Evolutionary conservation across 2,113 vertebrate species (phyloP), one percentile per base, ranked within the genome.

Genomic region (Pomatostomus ruficeps): DNA sequence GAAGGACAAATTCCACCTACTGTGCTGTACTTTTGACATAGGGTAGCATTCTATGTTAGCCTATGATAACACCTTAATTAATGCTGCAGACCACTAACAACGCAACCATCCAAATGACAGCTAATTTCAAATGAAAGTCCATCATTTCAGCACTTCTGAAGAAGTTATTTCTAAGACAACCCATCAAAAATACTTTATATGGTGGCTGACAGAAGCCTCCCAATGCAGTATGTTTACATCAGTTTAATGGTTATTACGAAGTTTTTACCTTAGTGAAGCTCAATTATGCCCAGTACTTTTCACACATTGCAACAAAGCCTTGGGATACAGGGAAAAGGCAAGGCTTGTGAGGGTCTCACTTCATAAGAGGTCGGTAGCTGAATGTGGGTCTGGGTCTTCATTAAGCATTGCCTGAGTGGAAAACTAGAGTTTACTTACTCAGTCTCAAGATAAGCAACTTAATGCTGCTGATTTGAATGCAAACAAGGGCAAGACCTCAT

Each of bases 401-500:
- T 73, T 72, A 95, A 93, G 83, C 14, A 9, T 29, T 94, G 66
- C 51, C 73, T 96, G 48, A 93, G 81, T 84, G 95, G 97, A 96
- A 92, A 85, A 84, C 89, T 85, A 63, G 55, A 95, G 63, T 87
- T 93, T 96, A 77, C 95, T 95, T 96, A 89, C 25, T 76, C 92
- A 96, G 1, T 61, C 79, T 95, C 85, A 95, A 91, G 90, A 96
- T 95, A 97, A 97, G 89, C 95, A 97, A 97, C 88, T 94, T 97
- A 96, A 97, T 11, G 19, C 75, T 88, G 91, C 58, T 91, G 92
- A 95, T 97, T 96, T 97, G 90, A 97, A 97, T 96, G 89, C 92
- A 96, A 97, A 96, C 63, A 84, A 96, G 97, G 95, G 93, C 94
- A 91, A 92, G 91, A 91, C 75, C 97, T 97, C 89, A 89, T 87